Conservation (phyloP, 37 sponge, comb jelly and placozoan species). For the Beroe forskalii region DNA sequence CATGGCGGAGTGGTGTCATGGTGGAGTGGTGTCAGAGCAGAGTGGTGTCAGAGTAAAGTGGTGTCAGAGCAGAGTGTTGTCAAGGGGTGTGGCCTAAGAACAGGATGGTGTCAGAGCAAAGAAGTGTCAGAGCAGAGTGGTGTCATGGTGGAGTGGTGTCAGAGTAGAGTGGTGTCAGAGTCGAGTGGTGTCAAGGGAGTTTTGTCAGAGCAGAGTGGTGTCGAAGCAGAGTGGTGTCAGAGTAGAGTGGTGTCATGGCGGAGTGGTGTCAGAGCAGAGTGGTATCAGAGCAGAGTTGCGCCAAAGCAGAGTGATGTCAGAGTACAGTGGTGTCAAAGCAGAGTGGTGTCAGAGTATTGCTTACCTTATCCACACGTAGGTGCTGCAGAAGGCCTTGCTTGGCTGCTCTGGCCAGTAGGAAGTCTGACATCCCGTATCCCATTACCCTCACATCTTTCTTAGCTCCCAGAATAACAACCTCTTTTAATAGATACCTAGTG, state of each 20-base stretch:
- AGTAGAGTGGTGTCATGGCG: neutral
- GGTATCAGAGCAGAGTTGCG: neutral
- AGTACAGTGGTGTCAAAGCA: neutral
- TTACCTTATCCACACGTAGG: slow-evolving; percentile 18
- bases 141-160: neutral
- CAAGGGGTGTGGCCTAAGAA: too few relatives aligned
- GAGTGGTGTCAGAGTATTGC: neutral
- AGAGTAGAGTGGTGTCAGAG: neutral
- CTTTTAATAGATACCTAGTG: too few relatives aligned
- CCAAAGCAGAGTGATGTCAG: neutral
- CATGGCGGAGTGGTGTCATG: neutral
- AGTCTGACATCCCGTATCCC: slow-evolving; percentile 42
- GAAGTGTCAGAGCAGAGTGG: neutral
- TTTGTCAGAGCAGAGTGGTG: neutral
- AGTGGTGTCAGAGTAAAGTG: neutral
- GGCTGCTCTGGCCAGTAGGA: neutral
- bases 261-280: neutral
- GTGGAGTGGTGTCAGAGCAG: neutral
- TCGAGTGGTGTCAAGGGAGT: neutral
- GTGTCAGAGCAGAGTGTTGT: neutral
- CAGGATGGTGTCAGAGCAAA: neutral
- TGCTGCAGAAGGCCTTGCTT: neutral
- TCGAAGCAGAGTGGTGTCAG: neutral
- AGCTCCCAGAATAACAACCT: slow-evolving; percentile 41
- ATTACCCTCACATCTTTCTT: slow-evolving; percentile 8